phyloP scores from a whole-genome alignment of 2,113 vertebrate species.

The Marcusenius ussheri region DNA sequence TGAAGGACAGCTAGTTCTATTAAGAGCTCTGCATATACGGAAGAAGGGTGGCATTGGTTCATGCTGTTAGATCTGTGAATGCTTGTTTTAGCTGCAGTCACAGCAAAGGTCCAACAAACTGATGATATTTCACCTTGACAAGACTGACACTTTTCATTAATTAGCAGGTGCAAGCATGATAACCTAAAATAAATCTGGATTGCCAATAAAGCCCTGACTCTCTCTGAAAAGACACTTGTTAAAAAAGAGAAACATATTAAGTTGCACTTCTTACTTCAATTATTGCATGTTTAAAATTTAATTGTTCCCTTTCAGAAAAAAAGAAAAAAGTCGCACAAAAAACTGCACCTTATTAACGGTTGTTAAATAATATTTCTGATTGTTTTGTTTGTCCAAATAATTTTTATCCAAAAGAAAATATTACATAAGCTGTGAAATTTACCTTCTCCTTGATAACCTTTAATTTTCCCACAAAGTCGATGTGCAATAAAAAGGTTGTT shows the following conservation, averaged over 20 bases:
- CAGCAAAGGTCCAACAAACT: slow-evolving; percentile 14
- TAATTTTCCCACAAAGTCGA: not conserved
- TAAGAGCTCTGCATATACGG: not conserved
- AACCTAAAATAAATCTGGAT: not conserved
- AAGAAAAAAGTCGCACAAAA: not conserved
- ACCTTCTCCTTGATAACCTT: not conserved
- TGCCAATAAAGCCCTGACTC: not conserved
- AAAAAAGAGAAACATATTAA: not conserved
- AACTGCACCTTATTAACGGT: not conserved
- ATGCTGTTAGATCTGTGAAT: slow-evolving; percentile 1
- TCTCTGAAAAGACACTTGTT: not conserved
- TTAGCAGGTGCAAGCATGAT: slow-evolving; percentile 15
- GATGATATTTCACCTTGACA: slow-evolving; percentile 31
- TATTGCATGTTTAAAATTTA: not conserved
- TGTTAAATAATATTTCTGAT: not conserved
- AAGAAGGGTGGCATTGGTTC: slow-evolving; percentile 15
- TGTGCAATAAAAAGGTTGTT: not conserved
- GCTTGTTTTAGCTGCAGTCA: slow-evolving; percentile 6
- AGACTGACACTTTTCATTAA: slow-evolving; percentile 26
- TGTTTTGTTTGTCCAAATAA: not conserved
- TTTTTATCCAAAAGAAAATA: not conserved
- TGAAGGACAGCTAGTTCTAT: slow-evolving; percentile 35
- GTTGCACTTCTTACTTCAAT: not conserved
- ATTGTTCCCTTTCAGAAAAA: not conserved
- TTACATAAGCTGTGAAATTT: not conserved